phyloP scores from a whole-genome alignment of 2,888 invertebrate species.

The Halictus quadricinctus region DNA sequence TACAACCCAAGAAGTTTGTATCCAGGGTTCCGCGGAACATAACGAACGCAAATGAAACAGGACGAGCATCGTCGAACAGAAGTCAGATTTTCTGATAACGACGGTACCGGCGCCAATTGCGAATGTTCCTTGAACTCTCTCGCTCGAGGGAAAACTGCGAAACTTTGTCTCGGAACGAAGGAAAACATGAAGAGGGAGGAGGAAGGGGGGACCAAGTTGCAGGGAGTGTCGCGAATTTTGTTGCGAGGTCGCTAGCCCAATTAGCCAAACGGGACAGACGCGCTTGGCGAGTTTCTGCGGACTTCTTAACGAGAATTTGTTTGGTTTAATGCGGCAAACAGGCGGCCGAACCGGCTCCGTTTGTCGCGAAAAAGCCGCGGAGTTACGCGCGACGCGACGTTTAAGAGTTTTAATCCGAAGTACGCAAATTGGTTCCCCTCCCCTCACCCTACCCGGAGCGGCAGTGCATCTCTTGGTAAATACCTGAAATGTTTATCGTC shows the following conservation, averaged over 20 bases:
- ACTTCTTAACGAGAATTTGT: slow-evolving; percentile 20
- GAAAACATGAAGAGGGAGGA: not conserved
- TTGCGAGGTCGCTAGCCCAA: not conserved
- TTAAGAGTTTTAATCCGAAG: not conserved
- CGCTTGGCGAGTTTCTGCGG: not conserved
- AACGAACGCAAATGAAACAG: not conserved
- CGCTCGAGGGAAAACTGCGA: not conserved
- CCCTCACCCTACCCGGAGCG: no score
- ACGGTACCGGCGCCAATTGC: not conserved
- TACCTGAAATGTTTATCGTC: slow-evolving; percentile 7
- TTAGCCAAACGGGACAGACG: not conserved
- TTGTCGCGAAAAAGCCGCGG: slow-evolving; percentile 17
- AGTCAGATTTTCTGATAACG: not conserved
- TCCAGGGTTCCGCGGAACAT: not conserved
- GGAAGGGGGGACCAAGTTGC: not conserved
- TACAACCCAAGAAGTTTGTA: not conserved
- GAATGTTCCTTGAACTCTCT: not conserved
- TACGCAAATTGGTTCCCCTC: not conserved
- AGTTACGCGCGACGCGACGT: slow-evolving; percentile 5
- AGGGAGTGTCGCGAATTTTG: not conserved
- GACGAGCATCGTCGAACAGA: not conserved
- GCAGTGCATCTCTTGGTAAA: slow-evolving; percentile 2
- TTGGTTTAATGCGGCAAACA: not conserved
- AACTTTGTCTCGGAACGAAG: not conserved
- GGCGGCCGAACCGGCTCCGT: slow-evolving; percentile 17